Percentiles rank a stretch among this genome's conserved stretches.
Conservation (phyloP, 2,797 vertebrate species). For the Lindbergichthys nudifrons region DNA sequence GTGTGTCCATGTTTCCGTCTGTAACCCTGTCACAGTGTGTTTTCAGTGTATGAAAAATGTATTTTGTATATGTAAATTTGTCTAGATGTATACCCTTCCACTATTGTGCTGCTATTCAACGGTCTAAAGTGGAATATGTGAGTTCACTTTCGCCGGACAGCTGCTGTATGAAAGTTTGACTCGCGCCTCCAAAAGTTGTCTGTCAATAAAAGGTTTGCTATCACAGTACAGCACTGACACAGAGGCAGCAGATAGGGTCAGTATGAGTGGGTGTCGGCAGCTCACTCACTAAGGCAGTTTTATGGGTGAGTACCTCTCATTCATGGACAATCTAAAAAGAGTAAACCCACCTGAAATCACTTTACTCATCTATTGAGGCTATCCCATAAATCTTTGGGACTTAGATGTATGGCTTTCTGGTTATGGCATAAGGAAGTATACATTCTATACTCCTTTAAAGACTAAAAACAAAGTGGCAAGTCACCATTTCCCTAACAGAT, state of each 20-base stretch:
- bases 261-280: conserved; percentile 16
- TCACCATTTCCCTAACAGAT: neutral
- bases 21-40: too few relatives aligned
- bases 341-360: conserved; percentile 28
- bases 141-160: conserved; percentile 1
- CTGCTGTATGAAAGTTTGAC: neutral
- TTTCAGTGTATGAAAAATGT: too few relatives aligned
- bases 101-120: neutral
- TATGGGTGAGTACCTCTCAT: conserved; percentile 37
- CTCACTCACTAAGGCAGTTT: conserved; percentile 17
- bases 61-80: too few relatives aligned
- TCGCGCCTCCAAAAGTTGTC: neutral
- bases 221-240: conserved; percentile 15
- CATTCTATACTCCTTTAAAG: neutral
- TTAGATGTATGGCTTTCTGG: neutral
- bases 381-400: conserved; percentile 7
- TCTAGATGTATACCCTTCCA: neutral
- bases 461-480: neutral
- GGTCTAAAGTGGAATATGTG: neutral
- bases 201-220: conserved; percentile 7
- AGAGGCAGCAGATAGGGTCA: conserved; percentile 6
- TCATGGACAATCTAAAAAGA: conserved; percentile 14
- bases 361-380: conserved; percentile 27
- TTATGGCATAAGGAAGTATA: neutral
- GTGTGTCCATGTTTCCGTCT: too few relatives aligned